phyloP scores from a whole-genome alignment of 2,888 invertebrate genomes.

The Apodemia zela region DNA sequence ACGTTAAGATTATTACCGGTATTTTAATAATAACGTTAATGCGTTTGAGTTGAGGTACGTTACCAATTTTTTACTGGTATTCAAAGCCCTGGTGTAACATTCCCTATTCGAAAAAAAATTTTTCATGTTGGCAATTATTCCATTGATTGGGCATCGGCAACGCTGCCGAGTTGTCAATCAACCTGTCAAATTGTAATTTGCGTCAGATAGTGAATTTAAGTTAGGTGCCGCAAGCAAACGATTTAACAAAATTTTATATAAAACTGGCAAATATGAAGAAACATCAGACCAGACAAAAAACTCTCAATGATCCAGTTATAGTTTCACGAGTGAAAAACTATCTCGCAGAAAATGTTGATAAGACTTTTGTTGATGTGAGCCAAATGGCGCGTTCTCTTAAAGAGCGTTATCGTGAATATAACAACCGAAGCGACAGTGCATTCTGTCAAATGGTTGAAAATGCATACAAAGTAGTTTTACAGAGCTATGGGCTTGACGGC shows the following conservation, averaged over 20 bases:
- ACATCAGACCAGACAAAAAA: constrained; percentile 71
- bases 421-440: constrained; percentile 88
- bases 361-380: constrained; percentile 90
- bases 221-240: constrained; percentile 33
- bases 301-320: constrained; percentile 76
- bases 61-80: too few relatives aligned
- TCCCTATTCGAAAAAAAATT: constrained; percentile 2
- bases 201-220: constrained; percentile 34
- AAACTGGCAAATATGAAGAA: constrained; percentile 63
- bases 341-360: constrained; percentile 89
- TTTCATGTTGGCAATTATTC: constrained; percentile 45
- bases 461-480: constrained; percentile 87
- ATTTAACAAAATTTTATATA: constrained; percentile 22
- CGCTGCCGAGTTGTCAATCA: constrained; percentile 23
- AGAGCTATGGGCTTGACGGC: constrained; percentile 83
- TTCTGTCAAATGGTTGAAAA: constrained; percentile 88
- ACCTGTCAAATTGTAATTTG: constrained; percentile 49
- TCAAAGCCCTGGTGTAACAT: too few relatives aligned
- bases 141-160: constrained; percentile 57
- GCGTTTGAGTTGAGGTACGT: too few relatives aligned
- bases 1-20: too few relatives aligned
- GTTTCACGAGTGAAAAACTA: constrained; percentile 85
- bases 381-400: constrained; percentile 91
- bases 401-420: constrained; percentile 87
- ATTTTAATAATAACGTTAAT: too few relatives aligned